Conservation (phyloP, 2,888 invertebrate genomes). For the Chrysolina americana region DNA sequence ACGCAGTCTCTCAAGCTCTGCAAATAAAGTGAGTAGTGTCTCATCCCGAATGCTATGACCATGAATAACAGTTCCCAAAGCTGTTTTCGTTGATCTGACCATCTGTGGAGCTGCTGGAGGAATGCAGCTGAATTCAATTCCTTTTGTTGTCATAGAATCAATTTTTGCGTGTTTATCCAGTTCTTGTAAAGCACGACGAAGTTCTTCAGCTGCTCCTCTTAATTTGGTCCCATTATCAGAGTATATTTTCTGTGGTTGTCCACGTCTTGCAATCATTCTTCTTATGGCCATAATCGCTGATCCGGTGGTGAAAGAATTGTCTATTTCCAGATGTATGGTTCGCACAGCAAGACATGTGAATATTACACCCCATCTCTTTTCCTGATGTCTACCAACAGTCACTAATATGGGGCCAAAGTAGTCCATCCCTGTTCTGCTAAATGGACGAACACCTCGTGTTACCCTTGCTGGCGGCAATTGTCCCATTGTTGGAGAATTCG, state of each 20-base stretch:
- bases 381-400: slow-evolving; percentile 22
- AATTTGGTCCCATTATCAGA: slow-evolving; percentile 19
- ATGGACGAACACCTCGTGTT: not conserved
- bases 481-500: slow-evolving; percentile 6
- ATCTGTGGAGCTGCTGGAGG: not conserved
- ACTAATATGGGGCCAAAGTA: slow-evolving; percentile 35
- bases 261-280: slow-evolving; percentile 9
- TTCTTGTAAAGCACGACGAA: not conserved
- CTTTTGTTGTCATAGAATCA: not conserved
- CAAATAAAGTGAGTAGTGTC: not conserved
- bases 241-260: not conserved
- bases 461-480: not conserved
- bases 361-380: slow-evolving; percentile 36
- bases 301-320: slow-evolving; percentile 17
- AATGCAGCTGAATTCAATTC: not conserved
- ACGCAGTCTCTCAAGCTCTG: too few relatives aligned
- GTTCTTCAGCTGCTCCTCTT: not conserved
- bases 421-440: slow-evolving; percentile 27
- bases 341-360: slow-evolving; percentile 31
- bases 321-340: slow-evolving; percentile 38
- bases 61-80: slow-evolving; percentile 4
- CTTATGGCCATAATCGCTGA: slow-evolving; percentile 30
- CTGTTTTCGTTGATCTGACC: slow-evolving; percentile 2
- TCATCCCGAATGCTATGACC: not conserved
- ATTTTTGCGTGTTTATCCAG: not conserved